Conservation (phyloP, 1,140 invertebrate genomes). For the Pararge aegeria region DNA sequence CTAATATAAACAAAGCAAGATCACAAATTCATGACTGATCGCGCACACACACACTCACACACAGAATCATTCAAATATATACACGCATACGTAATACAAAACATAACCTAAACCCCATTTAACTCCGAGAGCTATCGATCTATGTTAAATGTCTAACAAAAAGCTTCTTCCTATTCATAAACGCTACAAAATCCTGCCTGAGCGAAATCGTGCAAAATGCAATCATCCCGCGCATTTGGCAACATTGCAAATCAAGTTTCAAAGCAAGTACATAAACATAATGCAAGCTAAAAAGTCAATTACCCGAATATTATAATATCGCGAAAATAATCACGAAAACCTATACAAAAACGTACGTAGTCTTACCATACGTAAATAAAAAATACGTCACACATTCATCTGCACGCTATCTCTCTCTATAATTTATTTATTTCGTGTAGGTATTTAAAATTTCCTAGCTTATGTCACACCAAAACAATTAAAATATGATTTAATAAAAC, state of each 20-base stretch:
- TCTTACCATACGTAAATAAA: constrained; percentile 34
- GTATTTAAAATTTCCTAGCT: constrained; percentile 47
- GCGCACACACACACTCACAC: constrained; percentile 24
- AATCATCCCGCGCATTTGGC: constrained; percentile 36
- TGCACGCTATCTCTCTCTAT: constrained; percentile 25
- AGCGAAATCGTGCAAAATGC: constrained; percentile 32
- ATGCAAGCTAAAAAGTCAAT: constrained; percentile 12
- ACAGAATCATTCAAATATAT: constrained; percentile 5
- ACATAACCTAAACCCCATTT: constrained; percentile 31
- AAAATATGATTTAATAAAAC: constrained; percentile 34
- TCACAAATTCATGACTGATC: constrained; percentile 27
- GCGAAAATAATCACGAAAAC: constrained; percentile 34
- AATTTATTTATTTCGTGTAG: constrained; percentile 30
- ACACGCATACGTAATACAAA: constrained; percentile 20
- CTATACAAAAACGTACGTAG: constrained; percentile 20
- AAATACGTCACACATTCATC: constrained; percentile 36
- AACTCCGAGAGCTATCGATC: constrained; percentile 36
- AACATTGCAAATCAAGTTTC: constrained; percentile 48
- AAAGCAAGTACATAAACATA: constrained; percentile 44
- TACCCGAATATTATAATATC: constrained; percentile 20
- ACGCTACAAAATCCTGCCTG: constrained; percentile 37
- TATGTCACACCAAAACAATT: constrained; percentile 49
- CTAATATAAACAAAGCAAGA: constrained; percentile 14
- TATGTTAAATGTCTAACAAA: constrained; percentile 27
- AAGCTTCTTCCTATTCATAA: constrained; percentile 36